Conservation (phyloP, 2,797 vertebrate species). For the Eremophila alpestris region DNA sequence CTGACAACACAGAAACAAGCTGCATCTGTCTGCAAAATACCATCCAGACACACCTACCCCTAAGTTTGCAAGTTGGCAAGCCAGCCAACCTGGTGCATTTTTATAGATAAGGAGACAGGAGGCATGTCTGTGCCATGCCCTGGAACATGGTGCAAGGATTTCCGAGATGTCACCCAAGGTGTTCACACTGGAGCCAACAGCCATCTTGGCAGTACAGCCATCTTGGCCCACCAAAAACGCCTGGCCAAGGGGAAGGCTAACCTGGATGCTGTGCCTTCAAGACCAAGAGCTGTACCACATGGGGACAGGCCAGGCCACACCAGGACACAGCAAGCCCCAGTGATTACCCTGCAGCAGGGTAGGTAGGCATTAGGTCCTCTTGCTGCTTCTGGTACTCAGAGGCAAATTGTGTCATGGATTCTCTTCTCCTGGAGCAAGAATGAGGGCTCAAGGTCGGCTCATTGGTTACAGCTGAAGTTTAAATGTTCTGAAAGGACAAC, state of each 20-base stretch:
- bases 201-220: neutral
- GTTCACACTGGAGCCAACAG: rapidly evolving
- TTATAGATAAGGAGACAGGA: neutral
- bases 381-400: neutral
- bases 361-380: neutral
- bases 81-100: neutral
- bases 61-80: neutral
- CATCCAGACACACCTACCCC: neutral
- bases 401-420: neutral
- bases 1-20: neutral
- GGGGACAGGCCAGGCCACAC: neutral
- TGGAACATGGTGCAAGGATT: neutral
- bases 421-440: neutral
- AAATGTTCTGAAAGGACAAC: neutral
- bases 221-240: neutral
- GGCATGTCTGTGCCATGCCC: neutral
- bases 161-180: rapidly evolving
- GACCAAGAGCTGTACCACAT: neutral
- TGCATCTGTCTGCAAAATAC: neutral
- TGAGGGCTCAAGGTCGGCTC: neutral
- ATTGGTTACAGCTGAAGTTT: neutral
- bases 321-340: neutral
- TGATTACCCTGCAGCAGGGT: neutral
- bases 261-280: neutral
- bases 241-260: neutral